Conservation (phyloP, 2,888 invertebrate genomes). For the Notocelia uddmanniana region DNA sequence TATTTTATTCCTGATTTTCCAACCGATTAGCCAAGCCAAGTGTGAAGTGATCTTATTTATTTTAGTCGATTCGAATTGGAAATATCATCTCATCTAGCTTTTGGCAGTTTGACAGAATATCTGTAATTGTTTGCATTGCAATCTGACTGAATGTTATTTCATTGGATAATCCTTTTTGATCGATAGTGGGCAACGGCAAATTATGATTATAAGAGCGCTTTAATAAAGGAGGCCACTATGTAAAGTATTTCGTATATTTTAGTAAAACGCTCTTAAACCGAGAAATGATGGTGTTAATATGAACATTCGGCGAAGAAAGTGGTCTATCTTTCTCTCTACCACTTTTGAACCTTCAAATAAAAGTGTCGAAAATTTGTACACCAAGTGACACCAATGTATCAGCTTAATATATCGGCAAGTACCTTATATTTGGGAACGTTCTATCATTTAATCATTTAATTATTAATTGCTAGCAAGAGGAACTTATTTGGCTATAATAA, state of each 20-base stretch:
- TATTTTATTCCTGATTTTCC: neutral
- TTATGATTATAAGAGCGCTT: too few species aligned
- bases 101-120: constrained; percentile 34
- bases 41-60: constrained; percentile 7
- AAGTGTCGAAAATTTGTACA: too few species aligned
- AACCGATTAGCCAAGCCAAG: neutral
- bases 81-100: neutral
- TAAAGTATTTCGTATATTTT: too few species aligned
- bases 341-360: too few species aligned
- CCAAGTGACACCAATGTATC: too few species aligned
- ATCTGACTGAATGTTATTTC: constrained; percentile 31
- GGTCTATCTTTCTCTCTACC: too few species aligned
- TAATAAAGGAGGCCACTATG: too few species aligned
- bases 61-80: constrained; percentile 12
- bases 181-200: neutral
- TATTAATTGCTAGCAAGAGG: neutral
- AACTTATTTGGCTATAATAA: neutral
- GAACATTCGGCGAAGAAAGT: too few species aligned
- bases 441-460: neutral
- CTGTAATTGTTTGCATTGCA: constrained; percentile 34
- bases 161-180: constrained; percentile 18
- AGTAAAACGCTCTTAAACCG: constrained; percentile 19
- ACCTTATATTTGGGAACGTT: too few species aligned
- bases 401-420: too few species aligned
- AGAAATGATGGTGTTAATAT: too few species aligned